A percentile compares a stretch with the other conserved stretches of the same genome.
Evolutionary conservation across 2,888 invertebrate genomes (phyloP).

Genomic region (Ormyrus nitidulus): DNA sequence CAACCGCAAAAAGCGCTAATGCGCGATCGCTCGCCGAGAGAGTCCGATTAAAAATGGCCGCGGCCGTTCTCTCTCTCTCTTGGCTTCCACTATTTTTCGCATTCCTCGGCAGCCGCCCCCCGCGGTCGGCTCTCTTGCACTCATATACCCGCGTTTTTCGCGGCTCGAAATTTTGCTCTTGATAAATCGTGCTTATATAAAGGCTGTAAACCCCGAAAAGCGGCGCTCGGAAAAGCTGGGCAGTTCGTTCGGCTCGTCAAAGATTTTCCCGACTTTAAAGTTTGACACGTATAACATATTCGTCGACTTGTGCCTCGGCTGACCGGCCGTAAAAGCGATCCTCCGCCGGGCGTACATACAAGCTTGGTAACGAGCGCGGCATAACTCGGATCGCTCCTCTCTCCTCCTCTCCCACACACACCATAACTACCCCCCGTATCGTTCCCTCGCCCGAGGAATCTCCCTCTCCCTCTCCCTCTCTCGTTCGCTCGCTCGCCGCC

Average conservation of each 20-base stretch:
- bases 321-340: background rate
- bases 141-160: constrained; percentile 49
- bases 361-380: constrained; percentile 20
- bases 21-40: background rate
- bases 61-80: too few species aligned
- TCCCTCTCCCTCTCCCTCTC: constrained; percentile 42
- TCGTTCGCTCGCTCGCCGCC: constrained; percentile 58
- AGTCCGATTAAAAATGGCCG: constrained; percentile 47
- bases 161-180: constrained; percentile 33
- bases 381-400: constrained; percentile 33
- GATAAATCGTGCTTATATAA: too few species aligned
- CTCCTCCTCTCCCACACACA: background rate
- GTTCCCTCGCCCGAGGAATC: constrained; percentile 10
- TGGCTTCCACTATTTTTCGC: constrained; percentile 50
- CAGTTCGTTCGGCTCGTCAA: too few species aligned
- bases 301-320: background rate
- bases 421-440: constrained; percentile 38
- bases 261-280: background rate
- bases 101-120: constrained; percentile 20
- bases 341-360: background rate
- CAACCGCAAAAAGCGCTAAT: constrained; percentile 38
- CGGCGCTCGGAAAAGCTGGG: too few species aligned
- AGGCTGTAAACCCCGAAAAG: too few species aligned
- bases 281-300: background rate
- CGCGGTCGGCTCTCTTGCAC: too few species aligned